A percentile compares a stretch with the other conserved stretches of the same genome.
These are phyloP conservation scores for Gandaritis pyraliata DNA, from an alignment of 2,888 invertebrate genomes.

Conservation along the genomic window DNA sequence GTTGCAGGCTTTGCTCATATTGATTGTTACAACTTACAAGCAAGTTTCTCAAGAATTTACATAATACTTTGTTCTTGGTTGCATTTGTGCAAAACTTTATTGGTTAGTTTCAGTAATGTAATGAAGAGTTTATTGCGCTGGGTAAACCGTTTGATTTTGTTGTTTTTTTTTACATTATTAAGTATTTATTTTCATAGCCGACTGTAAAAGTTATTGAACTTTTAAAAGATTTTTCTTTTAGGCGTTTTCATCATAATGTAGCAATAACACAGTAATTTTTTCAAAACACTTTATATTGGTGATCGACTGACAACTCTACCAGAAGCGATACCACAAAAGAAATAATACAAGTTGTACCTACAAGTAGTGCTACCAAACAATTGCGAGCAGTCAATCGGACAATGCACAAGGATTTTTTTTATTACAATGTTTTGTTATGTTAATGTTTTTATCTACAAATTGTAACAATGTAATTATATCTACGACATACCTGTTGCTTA, in stretches of 20 bases:
- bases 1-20: constrained; percentile 57
- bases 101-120: constrained; percentile 19
- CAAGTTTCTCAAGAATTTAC: constrained; percentile 33
- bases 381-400: no score
- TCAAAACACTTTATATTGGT: no score
- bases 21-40: constrained; percentile 55
- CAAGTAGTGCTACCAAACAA: no score
- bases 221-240: no score
- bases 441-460: no score
- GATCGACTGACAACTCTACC: no score
- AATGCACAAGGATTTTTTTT: no score
- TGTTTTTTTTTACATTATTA: constrained; percentile 3
- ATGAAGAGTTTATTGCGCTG: constrained; percentile 2
- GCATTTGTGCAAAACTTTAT: constrained; percentile 26
- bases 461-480: not conserved
- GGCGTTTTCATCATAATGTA: no score
- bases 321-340: no score
- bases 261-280: not conserved
- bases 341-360: no score
- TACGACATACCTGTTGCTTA: constrained; percentile 92
- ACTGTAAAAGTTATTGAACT: no score
- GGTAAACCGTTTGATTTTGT: constrained; percentile 1
- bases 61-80: constrained; percentile 30
- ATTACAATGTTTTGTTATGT: no score
- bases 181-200: not conserved